Percentiles rank a stretch among this genome's conserved stretches.
Conservation (phyloP, 2,113 vertebrate genomes). For the Abramis brama region DNA sequence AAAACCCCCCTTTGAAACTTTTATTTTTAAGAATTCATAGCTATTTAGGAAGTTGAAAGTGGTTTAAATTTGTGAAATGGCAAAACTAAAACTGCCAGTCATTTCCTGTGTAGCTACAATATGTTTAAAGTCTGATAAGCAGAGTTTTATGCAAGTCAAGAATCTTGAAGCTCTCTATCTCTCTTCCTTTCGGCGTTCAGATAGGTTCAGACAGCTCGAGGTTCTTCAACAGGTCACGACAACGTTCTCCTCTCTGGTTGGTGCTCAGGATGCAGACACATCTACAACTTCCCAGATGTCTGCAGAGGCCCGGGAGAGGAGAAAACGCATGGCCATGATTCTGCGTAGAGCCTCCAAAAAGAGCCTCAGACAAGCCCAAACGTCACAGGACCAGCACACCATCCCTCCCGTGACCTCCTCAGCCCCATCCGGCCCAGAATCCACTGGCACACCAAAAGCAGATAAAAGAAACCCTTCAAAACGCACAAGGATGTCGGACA, state of each 20-base stretch:
- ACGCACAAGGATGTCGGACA: slow-evolving; percentile 54
- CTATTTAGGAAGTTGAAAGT: not conserved
- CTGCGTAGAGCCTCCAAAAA: slow-evolving; percentile 70
- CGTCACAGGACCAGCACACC: slow-evolving; percentile 3
- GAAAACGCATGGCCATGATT: slow-evolving; percentile 62
- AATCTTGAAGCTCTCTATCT: not conserved
- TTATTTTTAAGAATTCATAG: not conserved
- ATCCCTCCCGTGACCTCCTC: not conserved
- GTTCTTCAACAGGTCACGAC: slow-evolving; percentile 77
- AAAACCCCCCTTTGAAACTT: not conserved
- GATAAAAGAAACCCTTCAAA: slow-evolving; percentile 52
- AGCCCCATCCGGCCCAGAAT: slow-evolving; percentile 10
- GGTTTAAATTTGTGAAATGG: not conserved
- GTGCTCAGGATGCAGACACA: not conserved
- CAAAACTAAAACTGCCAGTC: not conserved
- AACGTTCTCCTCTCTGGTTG: slow-evolving; percentile 70
- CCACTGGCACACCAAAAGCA: not conserved
- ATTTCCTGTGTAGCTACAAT: slow-evolving; percentile 32
- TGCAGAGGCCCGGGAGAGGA: slow-evolving; percentile 64
- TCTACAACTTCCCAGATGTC: slow-evolving; percentile 25
- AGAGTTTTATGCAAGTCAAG: not conserved
- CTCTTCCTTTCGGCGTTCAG: slow-evolving; percentile 54
- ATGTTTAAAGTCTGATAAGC: not conserved
- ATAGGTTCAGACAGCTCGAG: slow-evolving; percentile 74
- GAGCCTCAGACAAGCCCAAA: slow-evolving; percentile 58